Evolutionary conservation across 2,797 vertebrate genomes (phyloP).

Genomic region (Liparis tanakae): DNA sequence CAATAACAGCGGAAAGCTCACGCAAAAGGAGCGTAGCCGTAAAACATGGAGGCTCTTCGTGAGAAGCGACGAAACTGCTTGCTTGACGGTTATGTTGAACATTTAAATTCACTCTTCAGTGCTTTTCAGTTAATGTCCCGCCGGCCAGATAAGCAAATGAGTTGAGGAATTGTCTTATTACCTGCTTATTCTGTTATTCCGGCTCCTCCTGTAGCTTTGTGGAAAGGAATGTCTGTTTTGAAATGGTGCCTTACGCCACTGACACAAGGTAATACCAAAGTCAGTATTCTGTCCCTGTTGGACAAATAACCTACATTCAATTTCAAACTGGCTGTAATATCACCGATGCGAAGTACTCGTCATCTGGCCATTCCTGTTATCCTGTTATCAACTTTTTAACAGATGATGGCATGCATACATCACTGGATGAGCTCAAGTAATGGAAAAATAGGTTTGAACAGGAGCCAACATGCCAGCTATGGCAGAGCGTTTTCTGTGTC

Average conservation of each 20-base stretch:
- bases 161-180: constrained; percentile 56
- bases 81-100: constrained; percentile 50
- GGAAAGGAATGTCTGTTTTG: constrained; percentile 10
- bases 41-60: constrained; percentile 38
- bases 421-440: constrained; percentile 24
- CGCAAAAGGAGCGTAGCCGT: constrained; percentile 35
- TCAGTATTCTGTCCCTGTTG: constrained; percentile 27
- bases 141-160: constrained; percentile 44
- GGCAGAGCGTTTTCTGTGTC: constrained; percentile 18
- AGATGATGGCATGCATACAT: constrained; percentile 12
- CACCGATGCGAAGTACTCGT: constrained; percentile 35
- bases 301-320: constrained; percentile 15
- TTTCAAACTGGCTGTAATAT: constrained; percentile 31
- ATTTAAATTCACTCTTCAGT: constrained; percentile 64
- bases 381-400: constrained; percentile 32
- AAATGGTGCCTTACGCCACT: constrained; percentile 22
- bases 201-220: not conserved
- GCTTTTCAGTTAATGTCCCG: constrained; percentile 31
- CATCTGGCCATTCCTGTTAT: constrained; percentile 31
- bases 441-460: constrained; percentile 33
- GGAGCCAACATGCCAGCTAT: constrained; percentile 7
- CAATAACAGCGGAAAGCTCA: constrained; percentile 58
- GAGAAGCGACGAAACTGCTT: constrained; percentile 50
- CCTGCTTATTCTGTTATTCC: constrained; percentile 45
- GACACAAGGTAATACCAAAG: constrained; percentile 35